These are phyloP conservation scores for Tenebrio molitor DNA, from an alignment of 1,140 invertebrate genomes.

Conservation along the genomic window DNA sequence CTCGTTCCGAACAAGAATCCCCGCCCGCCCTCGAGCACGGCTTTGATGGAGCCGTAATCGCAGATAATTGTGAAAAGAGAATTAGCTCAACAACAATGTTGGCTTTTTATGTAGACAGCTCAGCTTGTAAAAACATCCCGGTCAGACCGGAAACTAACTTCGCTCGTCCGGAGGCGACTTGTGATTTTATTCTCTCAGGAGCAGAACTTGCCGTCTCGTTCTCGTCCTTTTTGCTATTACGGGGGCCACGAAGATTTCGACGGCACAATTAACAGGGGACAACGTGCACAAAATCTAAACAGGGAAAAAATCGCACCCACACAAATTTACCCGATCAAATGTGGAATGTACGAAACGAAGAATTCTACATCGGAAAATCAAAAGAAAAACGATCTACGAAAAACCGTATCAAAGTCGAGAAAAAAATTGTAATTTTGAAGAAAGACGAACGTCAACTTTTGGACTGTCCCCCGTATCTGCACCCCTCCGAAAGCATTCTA, in stretches of 20 bases:
- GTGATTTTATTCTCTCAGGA: constrained; percentile 54
- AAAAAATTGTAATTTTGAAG: too few relatives aligned
- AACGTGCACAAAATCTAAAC: background rate
- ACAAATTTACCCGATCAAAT: too few relatives aligned
- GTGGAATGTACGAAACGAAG: too few relatives aligned
- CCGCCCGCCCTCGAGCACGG: constrained; percentile 38
- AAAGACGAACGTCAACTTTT: too few relatives aligned
- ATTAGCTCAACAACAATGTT: constrained; percentile 63
- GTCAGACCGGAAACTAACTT: constrained; percentile 59
- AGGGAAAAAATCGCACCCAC: constrained; percentile 8
- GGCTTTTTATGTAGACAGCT: constrained; percentile 61
- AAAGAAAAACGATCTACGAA: too few relatives aligned
- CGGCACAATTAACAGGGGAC: constrained; percentile 23
- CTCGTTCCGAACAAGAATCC: constrained; percentile 47
- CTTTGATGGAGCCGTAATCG: constrained; percentile 62
- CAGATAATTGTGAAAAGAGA: constrained; percentile 62
- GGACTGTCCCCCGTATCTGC: constrained; percentile 17
- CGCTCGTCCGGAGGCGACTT: constrained; percentile 55
- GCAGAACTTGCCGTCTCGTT: background rate
- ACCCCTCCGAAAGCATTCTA: constrained; percentile 11
- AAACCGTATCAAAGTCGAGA: too few relatives aligned
- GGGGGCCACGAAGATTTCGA: constrained; percentile 1
- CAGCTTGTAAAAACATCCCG: constrained; percentile 59
- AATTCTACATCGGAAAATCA: too few relatives aligned
- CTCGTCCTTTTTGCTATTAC: background rate